A percentile compares a stretch with the other conserved stretches of the same genome.
Conservation (phyloP, 2,888 invertebrate genomes). For the Tenthredo notha region DNA sequence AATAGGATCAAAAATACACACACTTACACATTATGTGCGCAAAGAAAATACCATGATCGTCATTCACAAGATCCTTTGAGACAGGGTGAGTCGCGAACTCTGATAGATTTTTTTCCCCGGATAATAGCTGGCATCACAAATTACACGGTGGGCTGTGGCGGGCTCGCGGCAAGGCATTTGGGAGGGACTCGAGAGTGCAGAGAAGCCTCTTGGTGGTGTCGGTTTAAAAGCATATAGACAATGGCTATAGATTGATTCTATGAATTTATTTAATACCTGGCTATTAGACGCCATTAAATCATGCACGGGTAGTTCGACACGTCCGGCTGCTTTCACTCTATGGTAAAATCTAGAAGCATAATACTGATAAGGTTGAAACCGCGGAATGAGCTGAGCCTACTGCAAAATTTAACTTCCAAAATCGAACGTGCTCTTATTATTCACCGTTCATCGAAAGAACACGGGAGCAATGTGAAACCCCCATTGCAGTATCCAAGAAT, state of each 20-base stretch:
- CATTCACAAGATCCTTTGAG: slow-evolving; percentile 33
- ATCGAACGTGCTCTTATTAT: neutral
- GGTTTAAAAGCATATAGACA: slow-evolving; percentile 63
- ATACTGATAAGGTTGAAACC: slow-evolving; percentile 1
- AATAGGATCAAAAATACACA: neutral
- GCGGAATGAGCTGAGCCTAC: neutral
- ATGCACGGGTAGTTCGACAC: slow-evolving; percentile 60
- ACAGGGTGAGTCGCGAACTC: slow-evolving; percentile 51
- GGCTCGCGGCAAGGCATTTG: slow-evolving; percentile 55
- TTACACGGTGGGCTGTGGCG: slow-evolving; percentile 65
- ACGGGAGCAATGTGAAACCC: neutral
- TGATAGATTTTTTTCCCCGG: slow-evolving; percentile 65
- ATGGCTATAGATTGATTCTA: slow-evolving; percentile 70
- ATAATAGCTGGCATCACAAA: slow-evolving; percentile 66
- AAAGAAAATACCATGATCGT: slow-evolving; percentile 8
- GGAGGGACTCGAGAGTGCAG: slow-evolving; percentile 35
- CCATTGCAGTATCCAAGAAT: slow-evolving; percentile 47
- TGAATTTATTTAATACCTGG: slow-evolving; percentile 69
- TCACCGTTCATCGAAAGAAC: neutral
- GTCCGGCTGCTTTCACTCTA: slow-evolving; percentile 36
- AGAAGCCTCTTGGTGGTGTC: slow-evolving; percentile 42
- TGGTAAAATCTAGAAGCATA: slow-evolving; percentile 3
- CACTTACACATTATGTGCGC: neutral
- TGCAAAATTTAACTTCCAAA: neutral
- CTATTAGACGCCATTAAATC: slow-evolving; percentile 68